Conservation (phyloP, 2,113 vertebrate genomes). For the Camelus dromedarius region DNA sequence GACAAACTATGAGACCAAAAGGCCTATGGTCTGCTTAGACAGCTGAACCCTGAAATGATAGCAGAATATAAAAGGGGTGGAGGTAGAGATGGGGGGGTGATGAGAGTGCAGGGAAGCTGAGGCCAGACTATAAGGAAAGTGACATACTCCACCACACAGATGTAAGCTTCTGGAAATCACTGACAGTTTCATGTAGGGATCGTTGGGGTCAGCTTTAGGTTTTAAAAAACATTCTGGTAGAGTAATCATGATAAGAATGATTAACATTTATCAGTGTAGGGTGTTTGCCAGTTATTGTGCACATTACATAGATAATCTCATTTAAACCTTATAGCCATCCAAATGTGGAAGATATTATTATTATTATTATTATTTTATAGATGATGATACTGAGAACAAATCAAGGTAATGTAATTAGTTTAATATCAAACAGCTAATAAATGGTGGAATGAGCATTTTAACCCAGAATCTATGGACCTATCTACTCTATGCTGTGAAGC, state of each 20-base stretch:
- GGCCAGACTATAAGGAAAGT: not conserved
- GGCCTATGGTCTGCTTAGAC: not conserved
- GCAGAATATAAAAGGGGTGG: not conserved
- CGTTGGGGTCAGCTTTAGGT: not conserved
- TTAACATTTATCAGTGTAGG: not conserved
- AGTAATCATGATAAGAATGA: not conserved
- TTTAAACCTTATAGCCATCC: not conserved
- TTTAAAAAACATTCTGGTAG: not conserved
- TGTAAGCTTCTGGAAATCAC: not conserved
- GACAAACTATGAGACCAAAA: not conserved
- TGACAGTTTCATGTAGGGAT: not conserved
- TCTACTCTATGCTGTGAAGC: not conserved
- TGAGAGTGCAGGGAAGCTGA: not conserved
- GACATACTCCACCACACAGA: not conserved
- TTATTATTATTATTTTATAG: not conserved
- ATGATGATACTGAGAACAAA: not conserved
- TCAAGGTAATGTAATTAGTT: not conserved
- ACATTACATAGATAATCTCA: not conserved
- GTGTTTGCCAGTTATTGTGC: not conserved
- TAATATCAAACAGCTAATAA: not conserved
- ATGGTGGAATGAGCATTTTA: not conserved
- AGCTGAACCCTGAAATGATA: not conserved
- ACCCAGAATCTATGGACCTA: not conserved
- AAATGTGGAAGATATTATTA: not conserved
- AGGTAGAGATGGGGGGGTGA: too few relatives aligned